phyloP scores from a whole-genome alignment of 2,113 vertebrate species.

The Mormyrus lacerda region DNA sequence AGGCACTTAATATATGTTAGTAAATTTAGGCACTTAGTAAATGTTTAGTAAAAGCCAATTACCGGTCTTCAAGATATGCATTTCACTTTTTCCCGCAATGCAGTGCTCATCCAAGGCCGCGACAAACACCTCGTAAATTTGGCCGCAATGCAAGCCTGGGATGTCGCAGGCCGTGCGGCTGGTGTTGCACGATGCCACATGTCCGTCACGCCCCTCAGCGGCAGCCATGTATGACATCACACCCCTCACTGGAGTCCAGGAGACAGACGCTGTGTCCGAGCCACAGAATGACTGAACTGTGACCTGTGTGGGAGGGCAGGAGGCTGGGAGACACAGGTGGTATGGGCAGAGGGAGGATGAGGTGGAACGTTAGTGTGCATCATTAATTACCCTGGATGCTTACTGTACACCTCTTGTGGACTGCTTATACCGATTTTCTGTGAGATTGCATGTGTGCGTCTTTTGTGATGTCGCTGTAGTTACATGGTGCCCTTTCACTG shows the following conservation, averaged over 20 bases:
- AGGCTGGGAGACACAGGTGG: conserved; percentile 40
- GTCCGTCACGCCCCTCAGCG: conserved; percentile 40
- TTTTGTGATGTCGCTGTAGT: neutral
- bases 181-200: conserved; percentile 46
- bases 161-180: conserved; percentile 48
- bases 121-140: conserved; percentile 50
- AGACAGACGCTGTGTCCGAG: conserved; percentile 45
- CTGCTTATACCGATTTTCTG: neutral
- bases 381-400: neutral
- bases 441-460: neutral
- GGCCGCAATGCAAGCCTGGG: conserved; percentile 52
- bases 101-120: conserved; percentile 49
- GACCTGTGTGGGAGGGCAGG: conserved; percentile 54
- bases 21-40: no score
- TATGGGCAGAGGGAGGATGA: neutral
- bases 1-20: neutral
- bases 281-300: conserved; percentile 46
- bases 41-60: conserved; percentile 3
- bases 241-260: conserved; percentile 52
- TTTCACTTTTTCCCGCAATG: conserved; percentile 47
- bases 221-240: conserved; percentile 48
- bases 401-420: neutral
- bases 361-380: neutral
- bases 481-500: neutral
- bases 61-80: conserved; percentile 48